Conservation (phyloP, 2,797 vertebrate species). For the Semaprochilodus insignis region DNA sequence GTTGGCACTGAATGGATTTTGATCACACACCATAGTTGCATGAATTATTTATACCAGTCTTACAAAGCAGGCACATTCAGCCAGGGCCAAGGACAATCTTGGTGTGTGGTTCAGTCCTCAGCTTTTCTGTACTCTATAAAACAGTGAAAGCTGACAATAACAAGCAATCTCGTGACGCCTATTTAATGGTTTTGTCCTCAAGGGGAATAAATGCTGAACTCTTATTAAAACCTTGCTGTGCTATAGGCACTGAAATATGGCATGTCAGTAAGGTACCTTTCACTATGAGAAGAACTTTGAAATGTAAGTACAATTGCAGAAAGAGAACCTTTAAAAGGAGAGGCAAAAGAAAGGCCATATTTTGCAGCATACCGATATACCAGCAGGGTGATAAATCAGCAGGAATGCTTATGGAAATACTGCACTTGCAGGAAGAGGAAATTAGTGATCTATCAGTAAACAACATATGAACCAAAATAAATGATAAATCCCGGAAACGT, state of each 20-base stretch:
- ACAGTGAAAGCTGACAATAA: constrained; percentile 39
- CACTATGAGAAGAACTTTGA: neutral
- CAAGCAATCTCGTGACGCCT: constrained; percentile 27
- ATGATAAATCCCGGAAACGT: neutral
- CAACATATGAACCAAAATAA: neutral
- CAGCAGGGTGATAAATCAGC: neutral
- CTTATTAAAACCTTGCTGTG: constrained; percentile 6
- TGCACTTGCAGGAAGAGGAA: neutral
- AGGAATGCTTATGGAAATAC: neutral
- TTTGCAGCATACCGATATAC: neutral
- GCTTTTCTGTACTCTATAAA: constrained; percentile 33
- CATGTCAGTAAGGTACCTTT: neutral
- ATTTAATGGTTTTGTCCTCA: neutral
- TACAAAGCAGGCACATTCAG: constrained; percentile 38
- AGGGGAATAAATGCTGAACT: neutral
- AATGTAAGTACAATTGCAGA: neutral
- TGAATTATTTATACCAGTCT: constrained; percentile 40
- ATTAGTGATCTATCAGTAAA: neutral
- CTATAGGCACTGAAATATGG: neutral
- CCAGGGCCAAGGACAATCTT: constrained; percentile 33
- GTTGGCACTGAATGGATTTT: constrained; percentile 37
- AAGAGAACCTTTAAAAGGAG: neutral
- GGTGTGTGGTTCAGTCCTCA: constrained; percentile 44
- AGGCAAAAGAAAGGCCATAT: neutral
- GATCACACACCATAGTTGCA: constrained; percentile 41